These are phyloP conservation scores for Meloe dianella DNA, from an alignment of 2,888 invertebrate species.

Conservation along the genomic window DNA sequence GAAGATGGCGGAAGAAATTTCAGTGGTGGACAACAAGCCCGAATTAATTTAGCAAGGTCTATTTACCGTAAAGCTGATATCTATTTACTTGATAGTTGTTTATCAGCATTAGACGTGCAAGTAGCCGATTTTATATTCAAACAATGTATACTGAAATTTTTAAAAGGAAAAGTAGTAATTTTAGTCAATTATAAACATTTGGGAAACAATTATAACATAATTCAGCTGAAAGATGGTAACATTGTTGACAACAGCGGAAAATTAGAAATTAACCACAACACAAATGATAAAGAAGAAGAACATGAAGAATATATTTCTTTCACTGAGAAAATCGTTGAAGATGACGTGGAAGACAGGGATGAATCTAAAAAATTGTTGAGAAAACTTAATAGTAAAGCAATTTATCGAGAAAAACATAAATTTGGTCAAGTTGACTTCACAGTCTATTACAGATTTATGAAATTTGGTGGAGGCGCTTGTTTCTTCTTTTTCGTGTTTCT, in stretches of 20 bases:
- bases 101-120: slow-evolving; percentile 76
- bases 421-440: too few species aligned
- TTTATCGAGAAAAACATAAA: too few species aligned
- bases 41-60: slow-evolving; percentile 76
- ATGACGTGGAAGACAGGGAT: too few species aligned
- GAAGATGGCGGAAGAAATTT: slow-evolving; percentile 79
- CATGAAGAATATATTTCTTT: background rate
- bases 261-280: slow-evolving; percentile 71
- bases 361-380: too few species aligned
- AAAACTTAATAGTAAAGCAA: too few species aligned
- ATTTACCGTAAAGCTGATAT: slow-evolving; percentile 75
- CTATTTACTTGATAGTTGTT: slow-evolving; percentile 76
- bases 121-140: slow-evolving; percentile 74
- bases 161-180: slow-evolving; percentile 64
- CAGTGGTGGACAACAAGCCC: slow-evolving; percentile 80
- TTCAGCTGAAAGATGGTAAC: slow-evolving; percentile 54
- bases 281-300: slow-evolving; percentile 42
- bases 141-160: slow-evolving; percentile 67
- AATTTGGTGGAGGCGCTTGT: too few species aligned
- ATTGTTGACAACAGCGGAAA: slow-evolving; percentile 60
- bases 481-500: too few species aligned
- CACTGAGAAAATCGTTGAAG: too few species aligned
- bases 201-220: slow-evolving; percentile 60
- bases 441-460: too few species aligned
- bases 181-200: slow-evolving; percentile 62